phyloP scores from a whole-genome alignment of 2,888 invertebrate species.

The Melieria omissa region DNA sequence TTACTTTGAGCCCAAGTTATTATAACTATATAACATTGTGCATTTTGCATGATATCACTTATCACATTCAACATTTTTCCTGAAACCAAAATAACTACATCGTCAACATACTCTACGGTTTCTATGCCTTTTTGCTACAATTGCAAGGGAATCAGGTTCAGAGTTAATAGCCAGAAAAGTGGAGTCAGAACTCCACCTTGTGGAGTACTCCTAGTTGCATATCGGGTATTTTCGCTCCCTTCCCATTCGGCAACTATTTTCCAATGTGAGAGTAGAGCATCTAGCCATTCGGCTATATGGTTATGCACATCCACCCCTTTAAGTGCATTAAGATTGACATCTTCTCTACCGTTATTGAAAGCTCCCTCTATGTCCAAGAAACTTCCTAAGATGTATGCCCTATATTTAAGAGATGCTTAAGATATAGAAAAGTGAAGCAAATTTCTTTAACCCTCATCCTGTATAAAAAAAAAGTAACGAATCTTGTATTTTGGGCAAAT shows the following conservation, averaged over 20 bases:
- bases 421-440: not conserved
- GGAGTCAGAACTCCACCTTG: constrained; percentile 1
- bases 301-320: not conserved
- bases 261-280: not conserved
- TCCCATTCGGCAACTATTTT: not conserved
- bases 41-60: not conserved
- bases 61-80: not conserved
- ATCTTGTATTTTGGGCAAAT: no score
- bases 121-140: not conserved
- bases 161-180: not conserved
- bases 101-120: not conserved
- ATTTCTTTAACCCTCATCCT: no score
- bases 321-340: not conserved
- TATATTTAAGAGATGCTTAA: not conserved
- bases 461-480: no score
- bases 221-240: not conserved
- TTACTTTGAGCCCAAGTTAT: not conserved
- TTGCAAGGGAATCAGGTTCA: not conserved
- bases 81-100: not conserved
- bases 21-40: not conserved
- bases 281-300: not conserved
- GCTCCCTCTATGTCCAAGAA: not conserved
- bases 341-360: not conserved
- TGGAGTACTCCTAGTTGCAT: not conserved
- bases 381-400: not conserved